Evolutionary conservation across 2,888 invertebrate species (phyloP).

Genomic region (Hydrotaea cyrtoneurina): DNA sequence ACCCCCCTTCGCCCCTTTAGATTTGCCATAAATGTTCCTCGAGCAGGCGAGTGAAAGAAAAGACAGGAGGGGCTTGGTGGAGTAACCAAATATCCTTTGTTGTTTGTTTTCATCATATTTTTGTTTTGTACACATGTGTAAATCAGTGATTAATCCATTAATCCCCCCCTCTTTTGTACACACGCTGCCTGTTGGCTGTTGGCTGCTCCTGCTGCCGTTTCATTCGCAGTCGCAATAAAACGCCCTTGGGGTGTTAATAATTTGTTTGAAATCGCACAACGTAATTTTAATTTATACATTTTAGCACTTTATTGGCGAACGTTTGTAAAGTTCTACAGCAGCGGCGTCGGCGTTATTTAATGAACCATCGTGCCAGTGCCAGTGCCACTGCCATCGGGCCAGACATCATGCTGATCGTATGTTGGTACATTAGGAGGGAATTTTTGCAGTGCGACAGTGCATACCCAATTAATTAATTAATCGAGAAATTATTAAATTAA

Average conservation of each 20-base stretch:
- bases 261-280: slow-evolving; percentile 56
- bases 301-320: slow-evolving; percentile 56
- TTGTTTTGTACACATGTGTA: slow-evolving; percentile 26
- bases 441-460: too few relatives aligned
- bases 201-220: background rate
- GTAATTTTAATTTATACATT: slow-evolving; percentile 65
- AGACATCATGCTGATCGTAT: background rate
- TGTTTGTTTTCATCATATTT: slow-evolving; percentile 17
- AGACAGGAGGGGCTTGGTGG: background rate
- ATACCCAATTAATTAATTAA: too few relatives aligned
- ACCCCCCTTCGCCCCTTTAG: background rate
- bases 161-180: slow-evolving; percentile 17
- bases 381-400: slow-evolving; percentile 18
- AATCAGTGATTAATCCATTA: slow-evolving; percentile 67
- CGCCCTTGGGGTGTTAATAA: slow-evolving; percentile 65
- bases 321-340: background rate
- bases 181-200: background rate
- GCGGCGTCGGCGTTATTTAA: slow-evolving; percentile 52
- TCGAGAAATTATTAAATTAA: too few relatives aligned
- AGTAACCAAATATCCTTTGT: slow-evolving; percentile 4
- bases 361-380: slow-evolving; percentile 43
- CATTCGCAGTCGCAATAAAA: slow-evolving; percentile 57
- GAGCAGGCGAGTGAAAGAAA: background rate
- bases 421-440: slow-evolving; percentile 1
- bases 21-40: background rate